Conservation (phyloP, 2,113 vertebrate species). For the Dryoscopus gambensis region DNA sequence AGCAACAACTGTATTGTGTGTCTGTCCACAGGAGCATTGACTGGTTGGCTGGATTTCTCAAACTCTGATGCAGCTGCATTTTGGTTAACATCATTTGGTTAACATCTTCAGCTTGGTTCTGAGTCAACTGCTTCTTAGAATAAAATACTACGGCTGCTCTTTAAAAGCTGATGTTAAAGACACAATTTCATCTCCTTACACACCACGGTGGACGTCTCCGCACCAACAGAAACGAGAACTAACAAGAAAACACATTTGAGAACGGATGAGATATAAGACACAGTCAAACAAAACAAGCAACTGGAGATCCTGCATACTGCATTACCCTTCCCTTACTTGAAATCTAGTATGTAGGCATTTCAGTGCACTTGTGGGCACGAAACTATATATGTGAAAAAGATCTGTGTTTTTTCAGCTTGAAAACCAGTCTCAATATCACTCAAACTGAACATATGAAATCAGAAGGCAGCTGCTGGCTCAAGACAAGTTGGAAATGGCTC, state of each 20-base stretch:
- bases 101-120: background rate
- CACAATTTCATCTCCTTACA: background rate
- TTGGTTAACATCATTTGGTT: background rate
- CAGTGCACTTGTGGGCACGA: background rate
- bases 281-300: background rate
- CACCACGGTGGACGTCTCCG: background rate
- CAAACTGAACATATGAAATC: background rate
- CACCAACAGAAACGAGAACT: background rate
- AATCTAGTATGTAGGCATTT: background rate
- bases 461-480: background rate
- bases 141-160: background rate
- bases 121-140: background rate
- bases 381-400: background rate
- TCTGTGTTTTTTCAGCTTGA: background rate
- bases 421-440: background rate
- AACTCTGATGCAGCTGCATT: background rate
- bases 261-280: background rate
- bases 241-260: background rate
- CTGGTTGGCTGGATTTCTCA: background rate
- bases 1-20: background rate
- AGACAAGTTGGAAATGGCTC: background rate
- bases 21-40: background rate
- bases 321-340: background rate
- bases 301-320: background rate
- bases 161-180: background rate